Conservation (phyloP, 2,797 vertebrate genomes). For the Chloroceryle amazona region DNA sequence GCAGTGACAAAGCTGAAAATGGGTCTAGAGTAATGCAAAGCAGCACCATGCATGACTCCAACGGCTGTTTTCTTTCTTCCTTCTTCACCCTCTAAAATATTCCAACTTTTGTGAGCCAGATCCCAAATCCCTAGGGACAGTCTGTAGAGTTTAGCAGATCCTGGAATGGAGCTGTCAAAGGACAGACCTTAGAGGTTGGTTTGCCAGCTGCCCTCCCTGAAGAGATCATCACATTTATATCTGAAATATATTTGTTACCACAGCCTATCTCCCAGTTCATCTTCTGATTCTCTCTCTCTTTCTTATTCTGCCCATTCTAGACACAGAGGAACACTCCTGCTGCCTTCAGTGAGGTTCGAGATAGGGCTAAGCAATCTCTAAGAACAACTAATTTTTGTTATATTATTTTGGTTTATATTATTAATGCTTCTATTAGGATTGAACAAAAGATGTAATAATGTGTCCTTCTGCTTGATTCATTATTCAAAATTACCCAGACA, state of each 20-base stretch:
- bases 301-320: neutral
- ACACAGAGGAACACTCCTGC: rapidly evolving
- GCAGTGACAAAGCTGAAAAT: neutral
- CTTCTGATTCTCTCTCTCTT: neutral
- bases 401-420: conserved; percentile 24
- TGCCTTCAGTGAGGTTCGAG: neutral
- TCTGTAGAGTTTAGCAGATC: neutral
- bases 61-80: neutral
- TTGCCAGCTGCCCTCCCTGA: neutral
- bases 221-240: neutral
- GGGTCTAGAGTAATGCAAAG: rapidly evolving
- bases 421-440: conserved; percentile 38
- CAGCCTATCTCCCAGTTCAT: neutral
- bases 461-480: conserved; percentile 15
- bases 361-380: neutral
- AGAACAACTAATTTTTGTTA: conserved; percentile 20
- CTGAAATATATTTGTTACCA: neutral
- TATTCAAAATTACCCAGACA: conserved; percentile 36
- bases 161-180: neutral
- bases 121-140: neutral
- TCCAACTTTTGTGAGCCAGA: neutral
- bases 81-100: neutral
- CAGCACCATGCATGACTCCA: neutral
- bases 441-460: conserved; percentile 27
- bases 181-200: neutral